These are phyloP conservation scores for Pasiphila rectangulata DNA, from an alignment of 2,888 invertebrate genomes.

Conservation along the genomic window DNA sequence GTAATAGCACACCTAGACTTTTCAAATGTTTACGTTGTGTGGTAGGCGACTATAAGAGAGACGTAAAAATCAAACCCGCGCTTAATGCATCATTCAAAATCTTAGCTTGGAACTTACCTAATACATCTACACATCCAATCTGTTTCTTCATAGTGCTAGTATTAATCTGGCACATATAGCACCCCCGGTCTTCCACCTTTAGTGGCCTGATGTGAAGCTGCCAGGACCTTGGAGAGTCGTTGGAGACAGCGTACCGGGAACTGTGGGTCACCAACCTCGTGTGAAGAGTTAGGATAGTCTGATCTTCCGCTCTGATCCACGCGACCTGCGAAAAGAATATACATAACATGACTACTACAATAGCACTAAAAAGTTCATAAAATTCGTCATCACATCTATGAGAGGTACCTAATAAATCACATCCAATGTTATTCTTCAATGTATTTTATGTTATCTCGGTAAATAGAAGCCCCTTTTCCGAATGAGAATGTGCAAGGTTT, in stretches of 20 bases:
- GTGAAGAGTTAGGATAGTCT: conserved; percentile 87
- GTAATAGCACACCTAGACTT: no score
- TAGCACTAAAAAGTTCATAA: no score
- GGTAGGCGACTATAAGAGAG: no score
- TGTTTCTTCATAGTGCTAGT: conserved; percentile 89
- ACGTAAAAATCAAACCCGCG: neutral
- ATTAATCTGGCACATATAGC: conserved; percentile 91
- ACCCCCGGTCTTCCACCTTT: conserved; percentile 87
- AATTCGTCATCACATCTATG: no score
- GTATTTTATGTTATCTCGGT: no score
- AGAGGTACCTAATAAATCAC: no score
- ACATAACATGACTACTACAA: no score
- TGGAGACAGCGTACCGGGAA: conserved; percentile 84
- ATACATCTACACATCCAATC: conserved; percentile 88
- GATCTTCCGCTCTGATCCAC: conserved; percentile 88
- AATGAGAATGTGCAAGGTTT: no score
- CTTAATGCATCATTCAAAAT: no score
- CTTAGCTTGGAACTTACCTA: conserved; percentile 77
- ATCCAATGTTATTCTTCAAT: no score
- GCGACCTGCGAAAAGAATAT: conserved; percentile 83
- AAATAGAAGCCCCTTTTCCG: no score
- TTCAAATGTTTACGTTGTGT: no score
- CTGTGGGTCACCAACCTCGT: conserved; percentile 88
- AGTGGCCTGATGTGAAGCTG: conserved; percentile 86
- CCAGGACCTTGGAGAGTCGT: conserved; percentile 87